Evolutionary conservation across 2,797 vertebrate species (phyloP), one percentile per base, ranked within the genome.

Genomic region (Sebastes trivittatus): DNA sequence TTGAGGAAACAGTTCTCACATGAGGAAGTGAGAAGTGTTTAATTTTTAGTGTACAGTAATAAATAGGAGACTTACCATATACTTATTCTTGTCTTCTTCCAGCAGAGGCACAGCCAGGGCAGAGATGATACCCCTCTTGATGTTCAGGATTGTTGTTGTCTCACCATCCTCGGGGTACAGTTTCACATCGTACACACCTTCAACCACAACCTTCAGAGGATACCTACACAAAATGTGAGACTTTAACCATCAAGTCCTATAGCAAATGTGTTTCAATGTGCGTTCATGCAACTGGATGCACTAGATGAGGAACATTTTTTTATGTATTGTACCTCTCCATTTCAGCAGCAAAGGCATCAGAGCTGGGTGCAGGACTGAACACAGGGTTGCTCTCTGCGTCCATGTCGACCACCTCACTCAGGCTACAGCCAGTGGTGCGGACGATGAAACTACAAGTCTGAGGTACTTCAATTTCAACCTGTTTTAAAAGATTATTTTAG

Each of bases 91-190:
- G 23, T 23, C 23, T 23, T 23, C 23, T 23, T 96, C 93, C 86
- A 97, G 89, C 36, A 92, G 85, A 82, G 98, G 97, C 67, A 96
- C 96, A 78, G 97, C 94, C 27, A 99, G 92, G 27, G 96, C 95
- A 46, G 98, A 98, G 81, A 99, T 90, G 75, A 99, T 97, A 27
- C 98, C 98, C 82, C 98, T 97, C 93, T 99, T 99, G 91, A 99
- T 93, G 93, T 99, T 99, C 81, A 99, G 90, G 79, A 97, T 96
- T 62, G 97, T 97, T 29, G 89, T 90, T 13, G 96, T 93, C 84
- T 99, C 98, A 27, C 94, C 96, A 0, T 96, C 93, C 64, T 97
- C 95, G 2, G 98, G 97, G 85, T 97, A 98, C 7, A 99, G 94
- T 68, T 96, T 94, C 55, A 97, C 95, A 60, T 95, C 85, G 23